Conservation (phyloP, 1,140 invertebrate genomes). For the Metopolophium dirhodum region DNA sequence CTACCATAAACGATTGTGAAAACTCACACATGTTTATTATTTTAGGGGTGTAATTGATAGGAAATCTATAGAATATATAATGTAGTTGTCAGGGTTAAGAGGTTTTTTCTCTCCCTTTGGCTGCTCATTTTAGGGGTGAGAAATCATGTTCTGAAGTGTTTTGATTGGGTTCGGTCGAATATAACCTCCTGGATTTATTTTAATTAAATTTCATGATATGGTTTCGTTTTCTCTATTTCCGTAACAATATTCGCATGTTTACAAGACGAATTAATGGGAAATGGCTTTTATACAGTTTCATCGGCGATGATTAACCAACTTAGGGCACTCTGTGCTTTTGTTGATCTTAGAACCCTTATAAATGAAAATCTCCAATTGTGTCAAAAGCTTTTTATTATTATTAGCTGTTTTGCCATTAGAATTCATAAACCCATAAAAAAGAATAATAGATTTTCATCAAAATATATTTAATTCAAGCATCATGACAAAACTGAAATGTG, state of each 20-base stretch:
- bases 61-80: slow-evolving; percentile 34
- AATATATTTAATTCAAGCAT: slow-evolving; percentile 43
- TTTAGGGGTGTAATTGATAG: slow-evolving; percentile 54
- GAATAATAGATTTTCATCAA: slow-evolving; percentile 21
- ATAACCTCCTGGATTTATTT: slow-evolving; percentile 57
- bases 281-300: slow-evolving; percentile 54
- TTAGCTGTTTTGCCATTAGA: slow-evolving; percentile 46
- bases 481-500: neutral
- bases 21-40: slow-evolving; percentile 36
- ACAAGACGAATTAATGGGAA: slow-evolving; percentile 57
- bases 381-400: slow-evolving; percentile 57
- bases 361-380: slow-evolving; percentile 57
- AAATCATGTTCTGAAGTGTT: slow-evolving; percentile 47
- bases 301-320: slow-evolving; percentile 55
- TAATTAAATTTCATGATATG: slow-evolving; percentile 57
- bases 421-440: slow-evolving; percentile 56
- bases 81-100: slow-evolving; percentile 41
- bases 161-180: slow-evolving; percentile 57
- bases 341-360: slow-evolving; percentile 56
- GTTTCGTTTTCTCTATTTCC: slow-evolving; percentile 57
- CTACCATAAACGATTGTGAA: slow-evolving; percentile 37
- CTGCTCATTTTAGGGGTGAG: slow-evolving; percentile 43
- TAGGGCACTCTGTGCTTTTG: slow-evolving; percentile 56
- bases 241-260: slow-evolving; percentile 56
- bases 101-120: slow-evolving; percentile 26